Conservation (phyloP, 37 sponge, comb jelly and placozoan genomes). For the Bolinopsis microptera region DNA sequence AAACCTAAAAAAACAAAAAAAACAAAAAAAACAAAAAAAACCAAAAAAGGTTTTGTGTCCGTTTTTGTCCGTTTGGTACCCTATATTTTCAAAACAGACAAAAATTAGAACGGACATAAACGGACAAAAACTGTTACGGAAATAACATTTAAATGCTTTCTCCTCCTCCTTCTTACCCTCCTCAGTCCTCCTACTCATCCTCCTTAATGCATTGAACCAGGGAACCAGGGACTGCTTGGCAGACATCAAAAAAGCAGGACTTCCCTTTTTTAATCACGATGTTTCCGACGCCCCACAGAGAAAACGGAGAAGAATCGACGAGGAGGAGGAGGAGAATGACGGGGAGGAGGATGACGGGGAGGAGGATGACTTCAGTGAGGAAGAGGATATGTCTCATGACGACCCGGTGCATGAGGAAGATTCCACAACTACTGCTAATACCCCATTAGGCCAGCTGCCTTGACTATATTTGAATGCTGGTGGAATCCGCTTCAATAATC, state of each 20-base stretch:
- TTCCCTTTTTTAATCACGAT: neutral
- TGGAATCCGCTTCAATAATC: neutral
- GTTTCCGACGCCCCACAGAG: neutral
- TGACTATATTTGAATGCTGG: slow-evolving; percentile 9
- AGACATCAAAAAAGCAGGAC: slow-evolving; percentile 9
- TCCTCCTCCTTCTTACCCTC: no score
- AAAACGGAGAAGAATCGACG: neutral
- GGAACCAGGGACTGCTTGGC: slow-evolving; percentile 5
- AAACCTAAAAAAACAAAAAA: no score
- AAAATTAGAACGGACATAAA: no score
- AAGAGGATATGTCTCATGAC: neutral
- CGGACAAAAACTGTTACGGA: no score
- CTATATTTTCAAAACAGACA: no score
- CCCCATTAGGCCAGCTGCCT: slow-evolving; percentile 18
- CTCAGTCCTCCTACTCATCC: no score
- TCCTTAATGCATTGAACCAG: slow-evolving; percentile 1
- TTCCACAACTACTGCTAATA: neutral
- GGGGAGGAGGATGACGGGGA: neutral
- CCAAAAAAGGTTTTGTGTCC: no score
- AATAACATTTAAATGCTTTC: no score
- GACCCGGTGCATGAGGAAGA: neutral
- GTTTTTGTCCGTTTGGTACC: no score
- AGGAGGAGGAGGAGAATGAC: neutral
- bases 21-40: no score
- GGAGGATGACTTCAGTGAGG: slow-evolving; percentile 24